Percentiles rank a stretch among this genome's conserved stretches.
phyloP scores from a whole-genome alignment of 1,140 invertebrate genomes.

The Heliconius nattereri region DNA sequence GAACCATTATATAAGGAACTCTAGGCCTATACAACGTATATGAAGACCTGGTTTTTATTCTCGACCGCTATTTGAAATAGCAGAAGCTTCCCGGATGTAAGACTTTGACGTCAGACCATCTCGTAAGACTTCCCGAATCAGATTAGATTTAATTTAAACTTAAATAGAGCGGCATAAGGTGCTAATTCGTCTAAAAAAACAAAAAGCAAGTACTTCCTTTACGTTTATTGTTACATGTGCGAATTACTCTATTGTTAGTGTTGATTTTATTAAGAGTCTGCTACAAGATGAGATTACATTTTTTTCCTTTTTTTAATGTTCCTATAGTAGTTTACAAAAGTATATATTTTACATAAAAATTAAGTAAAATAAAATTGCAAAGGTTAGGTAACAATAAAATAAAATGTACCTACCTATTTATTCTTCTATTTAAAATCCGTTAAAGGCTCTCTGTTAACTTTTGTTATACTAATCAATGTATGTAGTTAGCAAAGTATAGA shows the following conservation, averaged over 20 bases:
- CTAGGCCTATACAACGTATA: constrained; percentile 17
- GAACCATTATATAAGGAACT: constrained; percentile 38
- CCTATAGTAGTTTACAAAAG: too few relatives aligned
- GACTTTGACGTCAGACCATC: constrained; percentile 69
- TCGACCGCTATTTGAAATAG: constrained; percentile 59
- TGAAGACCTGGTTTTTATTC: constrained; percentile 29
- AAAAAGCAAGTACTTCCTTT: constrained; percentile 29
- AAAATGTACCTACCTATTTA: too few relatives aligned
- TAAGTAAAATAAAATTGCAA: too few relatives aligned
- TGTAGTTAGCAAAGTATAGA: too few relatives aligned
- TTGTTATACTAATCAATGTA: too few relatives aligned
- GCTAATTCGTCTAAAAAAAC: constrained; percentile 32
- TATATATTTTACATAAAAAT: too few relatives aligned
- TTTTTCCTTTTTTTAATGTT: not conserved
- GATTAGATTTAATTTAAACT: constrained; percentile 51
- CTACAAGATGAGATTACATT: not conserved
- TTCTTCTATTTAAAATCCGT: too few relatives aligned
- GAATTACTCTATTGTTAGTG: constrained; percentile 36
- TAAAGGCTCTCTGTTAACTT: too few relatives aligned
- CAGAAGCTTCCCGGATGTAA: constrained; percentile 74
- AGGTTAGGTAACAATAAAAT: too few relatives aligned
- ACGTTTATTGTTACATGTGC: constrained; percentile 40
- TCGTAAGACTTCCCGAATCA: constrained; percentile 64
- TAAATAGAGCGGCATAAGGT: constrained; percentile 48
- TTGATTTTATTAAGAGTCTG: constrained; percentile 22